These are phyloP conservation scores for Trachelus stipa DNA, from an alignment of 2,888 invertebrate species.

Conservation along the genomic window DNA sequence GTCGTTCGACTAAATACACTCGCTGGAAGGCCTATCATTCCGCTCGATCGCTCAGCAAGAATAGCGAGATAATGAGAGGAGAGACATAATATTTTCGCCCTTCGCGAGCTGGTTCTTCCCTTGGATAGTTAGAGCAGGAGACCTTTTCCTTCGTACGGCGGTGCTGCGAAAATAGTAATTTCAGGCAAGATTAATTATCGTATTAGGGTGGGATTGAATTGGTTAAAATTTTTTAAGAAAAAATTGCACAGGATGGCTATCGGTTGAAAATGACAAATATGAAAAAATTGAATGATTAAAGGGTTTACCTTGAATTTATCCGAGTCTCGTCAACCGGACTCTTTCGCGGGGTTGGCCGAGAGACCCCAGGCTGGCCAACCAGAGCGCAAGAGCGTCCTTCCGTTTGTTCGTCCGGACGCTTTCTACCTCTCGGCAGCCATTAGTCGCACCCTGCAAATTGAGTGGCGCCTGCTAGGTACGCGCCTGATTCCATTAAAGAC, in stretches of 20 bases:
- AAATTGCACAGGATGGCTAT: not conserved
- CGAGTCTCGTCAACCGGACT: not conserved
- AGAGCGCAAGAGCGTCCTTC: constrained; percentile 26
- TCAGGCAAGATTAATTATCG: not conserved
- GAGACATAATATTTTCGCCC: constrained; percentile 44
- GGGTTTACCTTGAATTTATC: not conserved
- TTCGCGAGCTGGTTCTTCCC: not conserved
- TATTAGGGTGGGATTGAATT: not conserved
- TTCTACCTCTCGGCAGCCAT: constrained; percentile 60
- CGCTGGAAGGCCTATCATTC: constrained; percentile 60
- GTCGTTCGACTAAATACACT: constrained; percentile 59
- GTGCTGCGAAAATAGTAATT: not conserved
- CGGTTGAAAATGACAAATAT: not conserved
- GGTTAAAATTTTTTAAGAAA: not conserved
- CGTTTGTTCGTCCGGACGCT: constrained; percentile 22
- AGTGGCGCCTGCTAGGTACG: constrained; percentile 64
- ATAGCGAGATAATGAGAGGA: constrained; percentile 60
- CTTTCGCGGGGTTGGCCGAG: not conserved
- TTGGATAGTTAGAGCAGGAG: not conserved
- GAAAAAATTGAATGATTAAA: not conserved
- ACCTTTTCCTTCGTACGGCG: not conserved
- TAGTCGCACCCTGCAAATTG: constrained; percentile 65
- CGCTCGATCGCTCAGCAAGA: constrained; percentile 61
- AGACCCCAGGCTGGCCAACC: not conserved
- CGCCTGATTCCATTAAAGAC: constrained; percentile 65